Conservation (phyloP, 2,797 vertebrate genomes). For the Gephyroberyx darwinii region DNA sequence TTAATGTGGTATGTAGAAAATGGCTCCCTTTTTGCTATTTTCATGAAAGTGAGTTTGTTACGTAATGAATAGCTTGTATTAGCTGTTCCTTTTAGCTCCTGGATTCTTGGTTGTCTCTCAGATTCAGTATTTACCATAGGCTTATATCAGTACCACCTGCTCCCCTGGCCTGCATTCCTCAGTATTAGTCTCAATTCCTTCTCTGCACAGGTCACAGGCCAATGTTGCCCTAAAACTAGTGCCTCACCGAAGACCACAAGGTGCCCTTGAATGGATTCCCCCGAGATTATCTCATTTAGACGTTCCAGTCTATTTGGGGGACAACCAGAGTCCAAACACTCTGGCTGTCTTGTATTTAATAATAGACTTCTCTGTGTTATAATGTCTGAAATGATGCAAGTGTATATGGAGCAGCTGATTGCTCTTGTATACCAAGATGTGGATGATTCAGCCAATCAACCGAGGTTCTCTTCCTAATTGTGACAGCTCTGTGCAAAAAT, state of each 20-base stretch:
- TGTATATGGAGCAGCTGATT: not conserved
- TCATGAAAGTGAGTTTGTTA: not conserved
- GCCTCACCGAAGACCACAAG: constrained; percentile 27
- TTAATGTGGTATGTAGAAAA: not conserved
- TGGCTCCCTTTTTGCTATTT: not conserved
- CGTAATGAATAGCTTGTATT: not conserved
- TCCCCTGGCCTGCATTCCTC: constrained; percentile 57
- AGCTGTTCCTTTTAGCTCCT: not conserved
- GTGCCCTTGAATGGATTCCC: constrained; percentile 41
- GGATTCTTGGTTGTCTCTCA: constrained; percentile 18
- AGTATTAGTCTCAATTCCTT: constrained; percentile 63
- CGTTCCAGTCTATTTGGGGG: constrained; percentile 1
- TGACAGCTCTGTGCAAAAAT: constrained; percentile 20
- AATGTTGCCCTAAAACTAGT: constrained; percentile 46
- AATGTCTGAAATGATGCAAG: constrained; percentile 3
- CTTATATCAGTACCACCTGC: constrained; percentile 62
- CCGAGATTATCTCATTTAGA: not conserved
- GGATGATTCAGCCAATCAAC: constrained; percentile 23
- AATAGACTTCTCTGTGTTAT: constrained; percentile 12
- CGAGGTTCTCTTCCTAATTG: constrained; percentile 2
- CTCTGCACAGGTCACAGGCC: constrained; percentile 48
- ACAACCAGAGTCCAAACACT: not conserved
- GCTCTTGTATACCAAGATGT: not conserved
- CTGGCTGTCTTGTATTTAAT: not conserved
- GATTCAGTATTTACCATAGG: constrained; percentile 56